Evolutionary conservation across 2,888 invertebrate genomes (phyloP).

Genomic region (Crioceris asparagi): DNA sequence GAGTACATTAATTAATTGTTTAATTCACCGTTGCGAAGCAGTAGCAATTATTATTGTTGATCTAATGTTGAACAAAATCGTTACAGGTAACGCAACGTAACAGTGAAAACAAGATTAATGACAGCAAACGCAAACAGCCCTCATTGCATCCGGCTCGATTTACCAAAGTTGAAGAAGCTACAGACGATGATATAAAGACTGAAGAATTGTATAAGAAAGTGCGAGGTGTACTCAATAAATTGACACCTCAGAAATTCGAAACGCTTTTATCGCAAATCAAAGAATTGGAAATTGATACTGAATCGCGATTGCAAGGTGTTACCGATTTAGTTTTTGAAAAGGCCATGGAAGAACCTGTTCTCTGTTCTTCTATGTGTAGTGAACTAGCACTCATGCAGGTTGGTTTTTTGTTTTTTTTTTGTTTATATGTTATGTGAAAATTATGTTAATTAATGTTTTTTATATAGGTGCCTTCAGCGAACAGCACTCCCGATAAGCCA

Average conservation of each 20-base stretch:
- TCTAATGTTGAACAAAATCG: slow-evolving; percentile 66
- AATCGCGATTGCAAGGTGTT: slow-evolving; percentile 53
- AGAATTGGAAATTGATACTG: slow-evolving; percentile 65
- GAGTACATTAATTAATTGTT: slow-evolving; percentile 48
- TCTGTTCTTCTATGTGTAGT: slow-evolving; percentile 81
- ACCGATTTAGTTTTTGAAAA: slow-evolving; percentile 69
- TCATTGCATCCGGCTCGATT: slow-evolving; percentile 69
- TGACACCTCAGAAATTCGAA: slow-evolving; percentile 90
- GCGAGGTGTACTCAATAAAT: slow-evolving; percentile 81
- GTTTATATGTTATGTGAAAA: too few relatives aligned
- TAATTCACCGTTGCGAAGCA: slow-evolving; percentile 92
- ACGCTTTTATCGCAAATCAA: slow-evolving; percentile 70
- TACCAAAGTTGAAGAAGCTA: slow-evolving; percentile 32
- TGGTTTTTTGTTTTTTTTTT: too few relatives aligned
- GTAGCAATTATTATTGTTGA: slow-evolving; percentile 89
- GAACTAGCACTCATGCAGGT: slow-evolving; percentile 55
- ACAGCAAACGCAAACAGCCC: neutral
- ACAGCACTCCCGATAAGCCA: slow-evolving; percentile 20
- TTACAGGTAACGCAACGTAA: slow-evolving; percentile 34
- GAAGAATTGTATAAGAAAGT: slow-evolving; percentile 68
- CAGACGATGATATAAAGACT: slow-evolving; percentile 42
- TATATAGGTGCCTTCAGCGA: slow-evolving; percentile 19
- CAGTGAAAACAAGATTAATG: slow-evolving; percentile 1
- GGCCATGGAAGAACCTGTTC: slow-evolving; percentile 87
- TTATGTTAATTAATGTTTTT: neutral